These are phyloP conservation scores for Hirudinaria manillensis DNA, from an alignment of 2,888 invertebrate genomes.

Conservation along the genomic window DNA sequence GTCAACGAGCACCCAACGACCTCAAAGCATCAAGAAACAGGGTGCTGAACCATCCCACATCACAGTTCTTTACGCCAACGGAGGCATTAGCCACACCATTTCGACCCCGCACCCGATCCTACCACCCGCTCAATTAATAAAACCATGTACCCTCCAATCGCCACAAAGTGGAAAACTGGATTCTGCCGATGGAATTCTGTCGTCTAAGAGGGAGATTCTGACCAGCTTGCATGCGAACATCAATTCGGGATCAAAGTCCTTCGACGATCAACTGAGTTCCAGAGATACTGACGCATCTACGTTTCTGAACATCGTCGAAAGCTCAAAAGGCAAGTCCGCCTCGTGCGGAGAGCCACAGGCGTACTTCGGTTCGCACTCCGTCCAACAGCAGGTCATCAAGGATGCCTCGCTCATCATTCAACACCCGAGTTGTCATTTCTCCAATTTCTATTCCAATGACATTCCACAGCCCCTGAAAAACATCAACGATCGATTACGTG, in stretches of 20 bases:
- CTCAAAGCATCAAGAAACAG: no score
- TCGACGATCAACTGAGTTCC: constrained; percentile 4
- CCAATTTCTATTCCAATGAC: background rate
- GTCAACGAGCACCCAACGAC: background rate
- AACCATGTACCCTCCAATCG: background rate
- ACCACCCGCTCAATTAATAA: background rate
- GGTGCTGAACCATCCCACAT: background rate
- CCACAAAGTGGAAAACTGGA: background rate
- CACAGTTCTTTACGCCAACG: constrained; percentile 16
- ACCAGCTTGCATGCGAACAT: background rate
- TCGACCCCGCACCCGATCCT: background rate
- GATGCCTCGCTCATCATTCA: background rate
- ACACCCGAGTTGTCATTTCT: background rate
- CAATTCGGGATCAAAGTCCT: background rate
- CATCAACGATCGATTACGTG: constrained; percentile 26
- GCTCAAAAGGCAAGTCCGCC: background rate
- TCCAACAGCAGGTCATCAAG: background rate
- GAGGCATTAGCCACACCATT: constrained; percentile 13
- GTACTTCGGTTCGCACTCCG: background rate
- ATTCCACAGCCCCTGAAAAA: constrained; percentile 20
- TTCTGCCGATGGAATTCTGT: no score
- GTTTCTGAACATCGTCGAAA: background rate
- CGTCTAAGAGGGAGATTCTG: background rate
- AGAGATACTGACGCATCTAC: background rate
- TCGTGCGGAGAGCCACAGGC: constrained; percentile 5